Conservation (phyloP, 1,140 invertebrate species). For the Bombus pyrosoma region DNA sequence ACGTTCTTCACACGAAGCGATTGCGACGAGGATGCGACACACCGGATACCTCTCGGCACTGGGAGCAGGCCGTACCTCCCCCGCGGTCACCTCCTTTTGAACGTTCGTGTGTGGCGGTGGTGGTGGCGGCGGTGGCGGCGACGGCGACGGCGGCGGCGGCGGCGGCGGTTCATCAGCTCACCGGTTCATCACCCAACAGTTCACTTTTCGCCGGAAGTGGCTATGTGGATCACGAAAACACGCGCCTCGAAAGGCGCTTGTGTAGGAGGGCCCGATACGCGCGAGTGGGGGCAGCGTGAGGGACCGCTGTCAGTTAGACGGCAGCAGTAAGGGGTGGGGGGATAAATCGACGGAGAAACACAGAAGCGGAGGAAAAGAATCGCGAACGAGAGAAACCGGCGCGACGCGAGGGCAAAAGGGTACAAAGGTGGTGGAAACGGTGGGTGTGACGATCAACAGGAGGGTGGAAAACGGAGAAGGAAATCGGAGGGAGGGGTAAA, state of each 20-base stretch:
- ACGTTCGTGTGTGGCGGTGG: not conserved
- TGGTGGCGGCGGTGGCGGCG: not conserved
- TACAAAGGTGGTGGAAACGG: not conserved
- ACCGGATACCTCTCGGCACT: slow-evolving; percentile 35
- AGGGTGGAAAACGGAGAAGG: not conserved
- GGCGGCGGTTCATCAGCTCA: slow-evolving; percentile 1
- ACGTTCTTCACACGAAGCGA: slow-evolving; percentile 34
- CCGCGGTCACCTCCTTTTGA: not conserved
- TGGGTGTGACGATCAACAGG: not conserved
- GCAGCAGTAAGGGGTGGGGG: not conserved
- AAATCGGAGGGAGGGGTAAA: not conserved
- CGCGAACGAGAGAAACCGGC: not conserved
- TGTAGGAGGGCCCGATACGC: slow-evolving; percentile 12
- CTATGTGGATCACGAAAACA: slow-evolving; percentile 20
- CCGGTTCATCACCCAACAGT: slow-evolving; percentile 12
- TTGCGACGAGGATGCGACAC: slow-evolving; percentile 40
- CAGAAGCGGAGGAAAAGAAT: not conserved
- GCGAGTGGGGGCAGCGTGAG: not conserved
- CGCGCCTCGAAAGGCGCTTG: not conserved
- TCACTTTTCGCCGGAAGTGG: slow-evolving; percentile 54
- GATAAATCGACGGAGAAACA: not conserved
- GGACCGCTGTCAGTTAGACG: not conserved
- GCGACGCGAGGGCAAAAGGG: not conserved
- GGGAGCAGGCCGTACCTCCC: slow-evolving; percentile 15
- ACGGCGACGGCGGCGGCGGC: too few relatives aligned